Conservation (phyloP, 92 coral and sea anemone genomes). For the Epizoanthus scotinus region DNA sequence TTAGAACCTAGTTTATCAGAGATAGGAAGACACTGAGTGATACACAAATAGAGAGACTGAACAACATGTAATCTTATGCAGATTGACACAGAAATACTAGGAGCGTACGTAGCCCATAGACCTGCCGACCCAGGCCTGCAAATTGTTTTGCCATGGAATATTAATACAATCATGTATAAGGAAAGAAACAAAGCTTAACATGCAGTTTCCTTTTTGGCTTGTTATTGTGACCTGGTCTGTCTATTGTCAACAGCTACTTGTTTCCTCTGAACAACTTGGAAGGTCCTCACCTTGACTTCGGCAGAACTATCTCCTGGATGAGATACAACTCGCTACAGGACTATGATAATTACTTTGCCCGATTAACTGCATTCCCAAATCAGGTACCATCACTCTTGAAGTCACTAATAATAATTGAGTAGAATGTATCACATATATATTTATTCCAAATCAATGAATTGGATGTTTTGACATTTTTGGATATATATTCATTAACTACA, state of each 20-base stretch:
- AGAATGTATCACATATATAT: not conserved
- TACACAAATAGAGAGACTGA: too few relatives aligned
- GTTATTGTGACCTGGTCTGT: not conserved
- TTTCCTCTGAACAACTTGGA: conserved; percentile 84
- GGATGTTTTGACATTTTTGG: not conserved
- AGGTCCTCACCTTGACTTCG: conserved; percentile 90
- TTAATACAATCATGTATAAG: too few relatives aligned
- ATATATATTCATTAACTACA: too few relatives aligned
- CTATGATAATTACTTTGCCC: conserved; percentile 76
- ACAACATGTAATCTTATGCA: too few relatives aligned
- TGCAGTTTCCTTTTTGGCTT: not conserved
- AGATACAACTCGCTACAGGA: conserved; percentile 74
- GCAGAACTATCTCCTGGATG: conserved; percentile 91
- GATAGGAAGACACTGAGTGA: too few relatives aligned
- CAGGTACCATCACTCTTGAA: conserved; percentile 61
- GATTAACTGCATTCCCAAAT: conserved; percentile 73
- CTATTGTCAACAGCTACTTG: conserved; percentile 46
- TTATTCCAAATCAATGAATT: not conserved
- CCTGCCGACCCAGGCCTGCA: too few relatives aligned
- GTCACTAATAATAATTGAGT: not conserved
- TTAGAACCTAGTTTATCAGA: too few relatives aligned
- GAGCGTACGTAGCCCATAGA: too few relatives aligned
- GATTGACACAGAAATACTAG: too few relatives aligned
- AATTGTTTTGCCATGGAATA: too few relatives aligned
- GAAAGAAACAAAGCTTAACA: too few relatives aligned